These are phyloP conservation scores for Platygyra sinensis DNA, from an alignment of 64 coral and sea anemone species.

Conservation along the genomic window DNA sequence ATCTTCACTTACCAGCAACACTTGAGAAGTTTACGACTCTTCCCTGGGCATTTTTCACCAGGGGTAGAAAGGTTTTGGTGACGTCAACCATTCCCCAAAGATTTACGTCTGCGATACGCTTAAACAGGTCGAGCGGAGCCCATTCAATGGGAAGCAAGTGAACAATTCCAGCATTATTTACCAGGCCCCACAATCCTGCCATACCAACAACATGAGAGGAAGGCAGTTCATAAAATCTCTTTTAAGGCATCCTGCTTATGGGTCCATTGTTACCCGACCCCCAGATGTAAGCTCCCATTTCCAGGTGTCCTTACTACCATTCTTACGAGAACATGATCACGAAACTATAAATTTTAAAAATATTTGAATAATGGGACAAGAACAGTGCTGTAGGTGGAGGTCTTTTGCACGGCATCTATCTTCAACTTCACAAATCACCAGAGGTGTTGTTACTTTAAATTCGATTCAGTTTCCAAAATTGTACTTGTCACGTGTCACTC, in stretches of 20 bases:
- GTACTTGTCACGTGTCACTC: too few relatives aligned
- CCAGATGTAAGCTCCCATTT: too few relatives aligned
- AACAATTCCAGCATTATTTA: constrained; percentile 13
- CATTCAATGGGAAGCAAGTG: background rate
- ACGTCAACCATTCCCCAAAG: constrained; percentile 26
- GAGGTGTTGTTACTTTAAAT: too few relatives aligned
- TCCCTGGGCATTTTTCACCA: constrained; percentile 2
- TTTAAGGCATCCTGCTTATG: too few relatives aligned
- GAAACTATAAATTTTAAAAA: too few relatives aligned
- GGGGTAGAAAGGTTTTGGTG: constrained; percentile 11
- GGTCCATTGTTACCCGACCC: too few relatives aligned
- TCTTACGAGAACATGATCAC: too few relatives aligned
- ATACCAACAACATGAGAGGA: background rate
- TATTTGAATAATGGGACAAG: too few relatives aligned
- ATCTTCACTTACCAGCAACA: background rate
- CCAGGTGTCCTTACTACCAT: too few relatives aligned
- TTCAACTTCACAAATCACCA: background rate
- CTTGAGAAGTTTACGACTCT: constrained; percentile 18
- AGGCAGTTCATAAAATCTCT: background rate
- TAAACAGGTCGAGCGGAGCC: background rate
- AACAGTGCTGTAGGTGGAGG: background rate
- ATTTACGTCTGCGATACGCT: constrained; percentile 19
- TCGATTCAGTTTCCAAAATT: too few relatives aligned
- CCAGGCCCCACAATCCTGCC: constrained; percentile 10
- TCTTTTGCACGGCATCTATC: background rate